These are phyloP conservation scores for Conus canariensis DNA, from an alignment of 2,888 invertebrate genomes.

Conservation along the genomic window DNA sequence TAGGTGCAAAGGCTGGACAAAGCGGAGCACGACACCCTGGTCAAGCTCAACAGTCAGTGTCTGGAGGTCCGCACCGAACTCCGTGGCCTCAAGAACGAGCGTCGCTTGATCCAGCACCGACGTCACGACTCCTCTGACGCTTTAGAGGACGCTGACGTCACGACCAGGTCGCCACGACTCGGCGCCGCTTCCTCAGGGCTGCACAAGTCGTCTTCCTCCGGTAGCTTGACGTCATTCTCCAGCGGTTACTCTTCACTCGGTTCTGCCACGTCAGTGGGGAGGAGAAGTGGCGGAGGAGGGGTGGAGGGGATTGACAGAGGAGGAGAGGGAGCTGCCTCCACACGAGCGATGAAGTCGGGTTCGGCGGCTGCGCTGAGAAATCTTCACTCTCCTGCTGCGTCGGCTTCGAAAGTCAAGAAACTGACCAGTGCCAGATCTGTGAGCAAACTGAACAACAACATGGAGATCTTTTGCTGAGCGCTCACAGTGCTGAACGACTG, in stretches of 20 bases:
- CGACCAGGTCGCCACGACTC: neutral
- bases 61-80: constrained; percentile 29
- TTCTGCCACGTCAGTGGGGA: neutral
- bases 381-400: neutral
- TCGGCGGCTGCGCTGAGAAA: neutral
- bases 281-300: neutral
- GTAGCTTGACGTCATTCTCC: constrained; percentile 13
- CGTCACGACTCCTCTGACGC: neutral
- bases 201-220: neutral
- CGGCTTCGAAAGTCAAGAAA: neutral
- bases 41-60: constrained; percentile 6
- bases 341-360: neutral
- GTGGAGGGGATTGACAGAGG: neutral
- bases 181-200: neutral
- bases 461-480: neutral
- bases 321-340: neutral
- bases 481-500: neutral
- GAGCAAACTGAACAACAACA: constrained; percentile 28
- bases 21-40: constrained; percentile 14
- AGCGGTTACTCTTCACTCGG: constrained; percentile 10
- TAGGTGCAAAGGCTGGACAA: constrained; percentile 14
- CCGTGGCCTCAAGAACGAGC: neutral
- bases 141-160: neutral
- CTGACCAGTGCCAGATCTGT: constrained; percentile 20
- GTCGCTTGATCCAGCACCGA: neutral